These are phyloP conservation scores for Epinephelus fuscoguttatus DNA, from an alignment of 2,113 vertebrate species.

Conservation along the genomic window DNA sequence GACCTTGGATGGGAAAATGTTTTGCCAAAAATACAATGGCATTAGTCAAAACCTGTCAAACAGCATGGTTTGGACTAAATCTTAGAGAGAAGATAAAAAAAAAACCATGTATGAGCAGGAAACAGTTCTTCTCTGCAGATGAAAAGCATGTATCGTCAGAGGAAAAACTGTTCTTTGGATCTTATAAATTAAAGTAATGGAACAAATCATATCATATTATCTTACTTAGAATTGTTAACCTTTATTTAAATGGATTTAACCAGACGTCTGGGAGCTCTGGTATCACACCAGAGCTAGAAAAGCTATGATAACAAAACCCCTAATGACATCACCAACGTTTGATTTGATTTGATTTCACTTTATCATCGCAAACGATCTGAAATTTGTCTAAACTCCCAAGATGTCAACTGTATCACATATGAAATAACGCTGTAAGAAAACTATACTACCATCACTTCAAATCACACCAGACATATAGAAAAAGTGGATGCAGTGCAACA, in stretches of 20 bases:
- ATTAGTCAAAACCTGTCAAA: neutral
- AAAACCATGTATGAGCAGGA: neutral
- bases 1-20: slow-evolving; percentile 20
- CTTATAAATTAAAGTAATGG: neutral
- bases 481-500: too few species aligned
- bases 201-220: neutral
- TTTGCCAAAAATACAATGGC: slow-evolving; percentile 11
- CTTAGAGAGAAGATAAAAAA: neutral
- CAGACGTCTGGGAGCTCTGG: neutral
- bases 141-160: neutral
- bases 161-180: neutral
- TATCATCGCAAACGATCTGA: too few species aligned
- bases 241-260: neutral
- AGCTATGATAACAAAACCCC: neutral
- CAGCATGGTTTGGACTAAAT: slow-evolving; percentile 12
- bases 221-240: neutral
- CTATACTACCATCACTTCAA: too few species aligned
- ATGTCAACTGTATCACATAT: too few species aligned
- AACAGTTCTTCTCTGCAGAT: neutral
- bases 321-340: neutral
- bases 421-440: too few species aligned
- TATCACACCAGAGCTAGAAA: neutral
- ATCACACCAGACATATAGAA: too few species aligned
- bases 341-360: too few species aligned
- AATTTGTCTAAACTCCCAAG: too few species aligned